Percentiles rank a stretch among this genome's conserved stretches.
Evolutionary conservation across 2,888 invertebrate species (phyloP).

Genomic region (Drosophila siamana): DNA sequence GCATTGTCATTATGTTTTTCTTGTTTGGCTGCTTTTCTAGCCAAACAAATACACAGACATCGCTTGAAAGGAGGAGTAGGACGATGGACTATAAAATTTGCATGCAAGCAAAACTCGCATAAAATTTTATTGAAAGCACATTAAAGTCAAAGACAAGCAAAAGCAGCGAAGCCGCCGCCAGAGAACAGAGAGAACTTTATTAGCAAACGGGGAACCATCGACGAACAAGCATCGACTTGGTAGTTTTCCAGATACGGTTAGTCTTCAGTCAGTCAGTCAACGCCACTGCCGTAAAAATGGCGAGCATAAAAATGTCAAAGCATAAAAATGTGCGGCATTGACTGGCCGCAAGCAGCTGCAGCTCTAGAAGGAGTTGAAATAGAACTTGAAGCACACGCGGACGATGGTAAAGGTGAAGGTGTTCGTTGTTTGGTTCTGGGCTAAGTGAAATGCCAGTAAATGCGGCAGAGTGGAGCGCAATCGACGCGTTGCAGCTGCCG

Average conservation of each 20-base stretch:
- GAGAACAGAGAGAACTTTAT: constrained; percentile 73
- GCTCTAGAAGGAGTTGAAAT: constrained; percentile 5
- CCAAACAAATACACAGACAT: too few species aligned
- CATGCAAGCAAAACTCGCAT: constrained; percentile 78
- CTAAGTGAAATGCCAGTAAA: constrained; percentile 61
- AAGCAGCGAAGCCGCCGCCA: constrained; percentile 45
- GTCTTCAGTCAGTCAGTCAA: constrained; percentile 73
- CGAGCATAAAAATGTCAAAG: constrained; percentile 74
- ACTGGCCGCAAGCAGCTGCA: constrained; percentile 40
- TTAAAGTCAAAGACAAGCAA: constrained; percentile 79
- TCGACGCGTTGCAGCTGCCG: constrained; percentile 30
- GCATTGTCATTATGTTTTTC: constrained; percentile 57
- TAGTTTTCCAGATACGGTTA: constrained; percentile 52
- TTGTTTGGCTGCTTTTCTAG: constrained; percentile 39
- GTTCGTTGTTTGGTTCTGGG: background rate
- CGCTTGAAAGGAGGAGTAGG: background rate
- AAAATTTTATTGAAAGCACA: constrained; percentile 79
- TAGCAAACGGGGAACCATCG: constrained; percentile 72
- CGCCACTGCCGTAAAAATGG: constrained; percentile 74
- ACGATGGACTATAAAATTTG: constrained; percentile 64
- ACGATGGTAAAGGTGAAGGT: constrained; percentile 39
- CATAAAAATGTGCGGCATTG: constrained; percentile 61
- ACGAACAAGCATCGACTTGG: constrained; percentile 29
- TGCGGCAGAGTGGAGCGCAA: constrained; percentile 14
- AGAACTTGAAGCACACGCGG: constrained; percentile 5